Conservation (phyloP, 1,140 invertebrate genomes). For the Conus betulinus region DNA sequence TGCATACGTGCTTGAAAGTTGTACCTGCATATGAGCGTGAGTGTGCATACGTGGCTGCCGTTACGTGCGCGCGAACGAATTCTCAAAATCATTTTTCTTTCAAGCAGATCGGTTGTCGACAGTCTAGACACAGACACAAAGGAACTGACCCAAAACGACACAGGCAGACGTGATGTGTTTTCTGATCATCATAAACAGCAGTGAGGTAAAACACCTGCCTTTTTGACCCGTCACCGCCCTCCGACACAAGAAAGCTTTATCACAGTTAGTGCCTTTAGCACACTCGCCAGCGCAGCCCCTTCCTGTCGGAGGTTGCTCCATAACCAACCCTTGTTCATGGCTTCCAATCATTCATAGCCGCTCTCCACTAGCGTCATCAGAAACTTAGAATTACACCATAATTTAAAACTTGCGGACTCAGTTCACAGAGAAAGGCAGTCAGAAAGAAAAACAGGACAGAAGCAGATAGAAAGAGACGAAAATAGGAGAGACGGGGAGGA, state of each 20-base stretch:
- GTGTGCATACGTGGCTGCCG: neutral
- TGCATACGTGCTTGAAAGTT: too few species aligned
- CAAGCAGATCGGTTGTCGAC: too few species aligned
- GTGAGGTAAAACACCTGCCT: neutral
- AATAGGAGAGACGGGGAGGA: neutral
- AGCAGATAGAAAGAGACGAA: neutral
- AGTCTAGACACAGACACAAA: too few species aligned
- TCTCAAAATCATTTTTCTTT: neutral
- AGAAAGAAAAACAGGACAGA: neutral
- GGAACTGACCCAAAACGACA: too few species aligned
- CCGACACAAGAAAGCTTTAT: too few species aligned
- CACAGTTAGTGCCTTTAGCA: too few species aligned
- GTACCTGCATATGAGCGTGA: neutral
- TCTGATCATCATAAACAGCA: neutral
- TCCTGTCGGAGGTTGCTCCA: too few species aligned
- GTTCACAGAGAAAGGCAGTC: neutral
- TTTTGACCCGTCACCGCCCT: neutral
- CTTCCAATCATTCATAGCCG: too few species aligned
- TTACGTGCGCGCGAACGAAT: neutral
- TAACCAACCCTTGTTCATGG: too few species aligned
- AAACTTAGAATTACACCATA: neutral
- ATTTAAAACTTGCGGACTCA: neutral
- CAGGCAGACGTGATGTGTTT: too few species aligned
- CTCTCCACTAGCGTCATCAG: too few species aligned
- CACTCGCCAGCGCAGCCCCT: too few species aligned